Evolutionary conservation across 2,113 vertebrate genomes (phyloP), one percentile per base, ranked within the genome.

Genomic region (Protomyctophum bolini): DNA sequence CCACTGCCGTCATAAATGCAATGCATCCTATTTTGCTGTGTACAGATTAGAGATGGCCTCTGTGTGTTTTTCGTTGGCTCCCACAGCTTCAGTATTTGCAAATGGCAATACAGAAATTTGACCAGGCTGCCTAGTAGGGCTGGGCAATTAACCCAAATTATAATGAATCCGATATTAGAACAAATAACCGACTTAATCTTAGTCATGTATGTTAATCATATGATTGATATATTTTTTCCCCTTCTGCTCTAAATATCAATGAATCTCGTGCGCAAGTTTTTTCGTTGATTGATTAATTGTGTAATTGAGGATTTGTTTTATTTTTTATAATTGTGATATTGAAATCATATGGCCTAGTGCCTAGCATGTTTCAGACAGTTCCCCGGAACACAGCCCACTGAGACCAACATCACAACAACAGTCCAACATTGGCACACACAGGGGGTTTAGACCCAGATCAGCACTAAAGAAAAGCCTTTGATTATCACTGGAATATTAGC

Each of bases 391-490:
- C 58, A 8, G 29, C 58, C 70, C 61, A 7, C 54, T 47, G 21
- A 66, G 55, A 7, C 72, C 71, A 74, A 67, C 79, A 77, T 83
- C 71, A 76, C 72, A 79, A 67, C 64, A n/a, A 41, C 33, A 69
- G 68, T 70, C 73, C 63, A 56, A 69, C 47, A 57, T 1, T 6
- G 68, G 58, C 63, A 14, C 29, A 4, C 66, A 54, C 62, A 64
- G 8, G 8, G 69, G 72, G 75, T 70, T 81, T 77, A 85, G 72
- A 45, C 14, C 68, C 14, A 77, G 64, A 78, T 87, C 80, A 62
- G 74, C 80, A 76, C 74, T 83, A 78, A 87, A 87, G 86, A 85
- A 87, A 21, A 86, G 67, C 73, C 84, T 89, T 89, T 90, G 87
- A 87, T 89, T 90, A 73, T 8, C 77, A 80, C 73, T 84, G 73